Evolutionary conservation across 2,888 invertebrate genomes (phyloP).

Genomic region (Carpatolechia fugitivella): DNA sequence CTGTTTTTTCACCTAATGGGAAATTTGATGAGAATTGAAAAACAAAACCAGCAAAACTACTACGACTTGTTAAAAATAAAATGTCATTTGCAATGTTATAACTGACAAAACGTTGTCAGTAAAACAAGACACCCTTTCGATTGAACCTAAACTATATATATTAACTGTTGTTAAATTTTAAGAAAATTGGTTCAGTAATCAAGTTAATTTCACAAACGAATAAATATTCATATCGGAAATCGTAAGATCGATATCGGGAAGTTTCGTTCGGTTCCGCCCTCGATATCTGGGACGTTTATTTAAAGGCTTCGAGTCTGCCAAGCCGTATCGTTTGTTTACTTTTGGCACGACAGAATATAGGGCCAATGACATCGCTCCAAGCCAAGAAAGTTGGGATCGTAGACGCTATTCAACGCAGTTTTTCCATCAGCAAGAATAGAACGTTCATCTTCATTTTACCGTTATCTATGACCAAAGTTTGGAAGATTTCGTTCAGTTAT

Average conservation of each 20-base stretch:
- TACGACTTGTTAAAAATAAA: too few species aligned
- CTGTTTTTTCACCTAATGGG: neutral
- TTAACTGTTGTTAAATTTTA: neutral
- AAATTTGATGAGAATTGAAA: neutral
- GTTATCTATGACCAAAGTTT: neutral
- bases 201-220: slow-evolving; percentile 31
- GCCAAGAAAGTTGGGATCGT: slow-evolving; percentile 15
- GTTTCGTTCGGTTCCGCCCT: slow-evolving; percentile 17
- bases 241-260: slow-evolving; percentile 26
- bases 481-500: neutral
- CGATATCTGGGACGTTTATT: slow-evolving; percentile 11
- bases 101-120: too few species aligned
- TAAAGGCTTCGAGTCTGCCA: slow-evolving; percentile 14
- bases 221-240: slow-evolving; percentile 32
- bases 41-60: too few species aligned
- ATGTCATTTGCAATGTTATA: too few species aligned
- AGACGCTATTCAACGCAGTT: neutral
- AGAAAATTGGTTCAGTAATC: slow-evolving; percentile 24
- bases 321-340: slow-evolving; percentile 15
- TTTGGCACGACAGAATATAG: slow-evolving; percentile 10
- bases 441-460: neutral
- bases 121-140: too few species aligned
- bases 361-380: slow-evolving; percentile 9
- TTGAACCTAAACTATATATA: too few species aligned
- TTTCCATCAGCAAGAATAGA: neutral